Evolutionary conservation across 2,888 invertebrate genomes (phyloP), one percentile per base, ranked within the genome.

Genomic region (Cerceris ruficornis): DNA sequence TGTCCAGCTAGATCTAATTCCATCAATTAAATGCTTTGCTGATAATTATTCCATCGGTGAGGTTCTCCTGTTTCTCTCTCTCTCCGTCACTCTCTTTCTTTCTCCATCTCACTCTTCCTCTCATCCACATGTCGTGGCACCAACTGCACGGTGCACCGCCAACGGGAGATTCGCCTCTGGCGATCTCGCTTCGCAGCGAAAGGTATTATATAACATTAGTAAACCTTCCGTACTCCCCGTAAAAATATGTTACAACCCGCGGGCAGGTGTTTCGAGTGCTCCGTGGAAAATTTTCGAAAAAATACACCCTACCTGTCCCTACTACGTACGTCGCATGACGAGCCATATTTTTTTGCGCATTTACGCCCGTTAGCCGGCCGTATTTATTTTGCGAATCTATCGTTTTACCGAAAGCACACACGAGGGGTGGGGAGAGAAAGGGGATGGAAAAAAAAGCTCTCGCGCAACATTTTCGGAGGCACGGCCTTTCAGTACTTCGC

Each of bases 21-120:
- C 75, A 83, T 84, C 88, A 89, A 90, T 90, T 89, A 87, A 88
- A 87, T 81, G 70, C 82, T 76, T 75, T 69, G 76, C 84, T 77
- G 83, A 89, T 88, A 88, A 90, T 90, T 85, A 86, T 85, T 77
- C 74, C 72, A 13, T 68, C 79, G 78, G 78, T 71, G 61, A 65
- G 52, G 42, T 66, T 70, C 49, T 9, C 61, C 43, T 46, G 54
- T 68, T 52, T 7, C 14, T 64, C 72, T 61, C 55, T 61, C 43
- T 68, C 11, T 46, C 4, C 1, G 2, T 28, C 28, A 2, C 28
- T 28, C 4, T 4, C 28, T 28, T 28, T 28, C 28, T 28, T 4
- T 4, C 28, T 28, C 28, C 4, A n/a, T n/a, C n/a, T n/a, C n/a
- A n/a, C n/a, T 28, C 28, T 4, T 28, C 28, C 4, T 4, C 1